Evolutionary conservation across 2,113 vertebrate genomes (phyloP), one percentile per base, ranked within the genome.

Genomic region (Hiodon tergisus): DNA sequence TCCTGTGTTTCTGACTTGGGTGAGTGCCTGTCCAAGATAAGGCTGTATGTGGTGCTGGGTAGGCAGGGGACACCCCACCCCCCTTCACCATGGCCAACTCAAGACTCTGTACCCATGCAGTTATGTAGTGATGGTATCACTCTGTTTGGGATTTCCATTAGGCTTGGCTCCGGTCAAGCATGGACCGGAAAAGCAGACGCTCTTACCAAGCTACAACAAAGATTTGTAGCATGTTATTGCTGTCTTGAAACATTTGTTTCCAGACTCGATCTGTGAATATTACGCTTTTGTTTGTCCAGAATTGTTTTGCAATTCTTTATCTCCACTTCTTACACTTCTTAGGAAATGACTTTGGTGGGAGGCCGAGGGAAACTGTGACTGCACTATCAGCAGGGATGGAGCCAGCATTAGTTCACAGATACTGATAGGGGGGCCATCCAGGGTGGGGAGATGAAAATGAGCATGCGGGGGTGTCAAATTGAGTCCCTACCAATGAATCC

Each of bases 191-290:
- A 31, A 51, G 6, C 46, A 17, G 16, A 46, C 52, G 11, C 55
- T 47, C 72, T 62, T 66, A 66, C 50, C 53, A 67, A 48, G 63
- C 63, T 74, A 48, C 31, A n/a, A 46, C 31, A 58, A 68, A 31
- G 31, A 31, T 31, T 31, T 31, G 31, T 31, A 31, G 31, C 31
- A 31, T 31, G 31, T 31, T 31, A 31, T 31, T 31, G 31, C 31
- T 31, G 31, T 31, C 31, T 31, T 31, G 31, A 31, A 31, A 31
- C 31, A 31, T 31, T 31, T 31, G 31, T 31, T 65, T 65, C 62
- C 62, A 6, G 4, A 14, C 63, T 57, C 31, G 46, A 68, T 71
- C 55, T 71, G 47, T 46, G 6, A 14, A 54, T 2, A 53, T n/a
- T 71, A 47, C 50, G 31, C 6, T 5, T 48, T 46, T 47, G 47